These are phyloP conservation scores for Halictus ligatus DNA, from an alignment of 2,888 invertebrate species.

Conservation along the genomic window DNA sequence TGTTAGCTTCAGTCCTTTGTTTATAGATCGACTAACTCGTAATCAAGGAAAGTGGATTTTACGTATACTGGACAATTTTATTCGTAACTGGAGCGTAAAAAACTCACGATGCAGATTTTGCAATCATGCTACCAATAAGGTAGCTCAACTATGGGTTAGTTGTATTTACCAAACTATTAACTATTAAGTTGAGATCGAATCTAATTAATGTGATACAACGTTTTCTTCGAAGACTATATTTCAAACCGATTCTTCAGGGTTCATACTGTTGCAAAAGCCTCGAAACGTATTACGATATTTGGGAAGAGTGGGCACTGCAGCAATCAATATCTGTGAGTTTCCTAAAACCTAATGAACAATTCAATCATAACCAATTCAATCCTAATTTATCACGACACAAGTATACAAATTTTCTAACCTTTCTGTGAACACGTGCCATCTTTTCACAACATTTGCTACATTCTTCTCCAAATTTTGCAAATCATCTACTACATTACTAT, in stretches of 20 bases:
- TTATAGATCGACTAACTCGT: conserved; percentile 40
- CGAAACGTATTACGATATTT: conserved; percentile 42
- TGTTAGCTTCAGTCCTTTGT: conserved; percentile 20
- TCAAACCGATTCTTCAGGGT: conserved; percentile 37
- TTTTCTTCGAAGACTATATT: not conserved
- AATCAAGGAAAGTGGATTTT: conserved; percentile 40
- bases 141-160: conserved; percentile 43
- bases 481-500: too few relatives aligned
- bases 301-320: conserved; percentile 51
- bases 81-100: conserved; percentile 51
- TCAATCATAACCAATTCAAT: not conserved
- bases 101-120: conserved; percentile 51
- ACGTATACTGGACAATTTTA: conserved; percentile 56
- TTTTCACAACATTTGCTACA: too few relatives aligned
- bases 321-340: conserved; percentile 44
- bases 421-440: too few relatives aligned
- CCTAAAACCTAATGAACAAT: not conserved
- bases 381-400: not conserved
- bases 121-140: conserved; percentile 39
- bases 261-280: conserved; percentile 61
- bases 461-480: too few relatives aligned
- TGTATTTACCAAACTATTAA: not conserved
- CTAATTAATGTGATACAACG: not conserved
- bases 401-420: too few relatives aligned
- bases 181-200: not conserved